phyloP scores from a whole-genome alignment of 2,113 vertebrate species.

The Recurvirostra avosetta region DNA sequence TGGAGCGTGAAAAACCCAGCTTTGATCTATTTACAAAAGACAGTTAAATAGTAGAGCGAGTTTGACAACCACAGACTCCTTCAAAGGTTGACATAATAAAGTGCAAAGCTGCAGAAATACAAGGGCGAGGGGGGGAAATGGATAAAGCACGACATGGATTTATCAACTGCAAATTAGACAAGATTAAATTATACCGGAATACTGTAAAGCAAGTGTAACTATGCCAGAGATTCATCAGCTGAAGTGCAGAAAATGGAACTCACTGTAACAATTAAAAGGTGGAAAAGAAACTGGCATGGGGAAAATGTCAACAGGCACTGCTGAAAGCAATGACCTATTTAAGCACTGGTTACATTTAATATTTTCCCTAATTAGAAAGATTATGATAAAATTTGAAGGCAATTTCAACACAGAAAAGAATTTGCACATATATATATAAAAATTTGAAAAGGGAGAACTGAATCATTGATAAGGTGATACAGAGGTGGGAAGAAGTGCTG shows the following conservation, averaged over 20 bases:
- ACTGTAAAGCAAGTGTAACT: background rate
- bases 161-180: background rate
- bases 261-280: background rate
- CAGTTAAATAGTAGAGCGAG: constrained; percentile 1
- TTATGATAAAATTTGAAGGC: background rate
- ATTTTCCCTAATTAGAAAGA: background rate
- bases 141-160: background rate
- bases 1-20: background rate
- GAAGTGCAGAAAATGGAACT: background rate
- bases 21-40: constrained; percentile 12
- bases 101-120: background rate
- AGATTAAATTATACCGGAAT: background rate
- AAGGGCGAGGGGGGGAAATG: background rate
- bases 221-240: background rate
- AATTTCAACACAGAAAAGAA: background rate
- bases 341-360: background rate
- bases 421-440: background rate
- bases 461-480: background rate
- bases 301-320: background rate
- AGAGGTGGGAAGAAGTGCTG: background rate
- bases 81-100: background rate
- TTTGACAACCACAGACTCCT: background rate
- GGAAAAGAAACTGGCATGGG: background rate
- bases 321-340: background rate
- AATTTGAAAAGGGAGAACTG: background rate